Conservation (phyloP, 1,140 invertebrate genomes). For the Spodoptera litura region DNA sequence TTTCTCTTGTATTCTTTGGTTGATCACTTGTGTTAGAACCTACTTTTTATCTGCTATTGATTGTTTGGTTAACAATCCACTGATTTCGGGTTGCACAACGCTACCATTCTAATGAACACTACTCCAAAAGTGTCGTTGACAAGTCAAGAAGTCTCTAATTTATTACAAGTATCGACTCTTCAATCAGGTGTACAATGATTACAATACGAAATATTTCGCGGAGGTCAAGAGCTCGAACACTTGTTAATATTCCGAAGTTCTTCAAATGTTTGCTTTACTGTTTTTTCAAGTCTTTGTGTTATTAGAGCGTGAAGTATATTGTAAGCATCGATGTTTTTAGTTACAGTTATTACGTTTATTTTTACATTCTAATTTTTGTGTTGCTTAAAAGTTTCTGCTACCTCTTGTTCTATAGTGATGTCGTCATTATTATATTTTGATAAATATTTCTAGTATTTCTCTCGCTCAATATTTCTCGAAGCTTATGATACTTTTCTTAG, state of each 20-base stretch:
- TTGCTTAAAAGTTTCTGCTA: no score
- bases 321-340: conserved; percentile 18
- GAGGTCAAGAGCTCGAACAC: conserved; percentile 26
- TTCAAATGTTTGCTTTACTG: conserved; percentile 38
- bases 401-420: no score
- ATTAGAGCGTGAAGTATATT: conserved; percentile 24
- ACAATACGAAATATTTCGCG: conserved; percentile 33
- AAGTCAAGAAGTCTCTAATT: conserved; percentile 8
- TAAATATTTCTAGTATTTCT: no score
- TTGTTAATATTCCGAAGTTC: conserved; percentile 24
- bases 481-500: no score
- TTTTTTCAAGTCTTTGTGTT: conserved; percentile 26
- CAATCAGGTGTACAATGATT: conserved; percentile 32
- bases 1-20: not conserved
- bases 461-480: no score
- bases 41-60: not conserved
- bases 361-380: not conserved
- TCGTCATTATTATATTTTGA: no score
- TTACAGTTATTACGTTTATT: not conserved
- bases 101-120: conserved; percentile 19
- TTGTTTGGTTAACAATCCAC: not conserved
- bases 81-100: not conserved
- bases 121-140: conserved; percentile 23
- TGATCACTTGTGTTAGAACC: not conserved
- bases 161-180: conserved; percentile 14